Percentiles rank a stretch among this genome's conserved stretches.
phyloP scores from a whole-genome alignment of 2,113 vertebrate genomes.

The Anarrhichthys ocellatus region DNA sequence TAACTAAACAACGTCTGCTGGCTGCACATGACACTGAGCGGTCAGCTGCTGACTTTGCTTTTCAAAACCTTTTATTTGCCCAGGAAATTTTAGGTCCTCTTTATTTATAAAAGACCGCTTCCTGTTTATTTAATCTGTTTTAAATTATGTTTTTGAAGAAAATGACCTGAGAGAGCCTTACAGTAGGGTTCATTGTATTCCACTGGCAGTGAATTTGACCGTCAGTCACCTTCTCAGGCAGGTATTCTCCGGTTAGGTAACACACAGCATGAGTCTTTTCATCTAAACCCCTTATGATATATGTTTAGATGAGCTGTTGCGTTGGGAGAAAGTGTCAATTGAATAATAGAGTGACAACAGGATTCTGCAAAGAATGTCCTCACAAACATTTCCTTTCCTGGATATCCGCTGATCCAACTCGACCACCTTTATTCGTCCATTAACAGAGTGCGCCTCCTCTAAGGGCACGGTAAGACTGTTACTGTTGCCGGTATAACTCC shows the following conservation, averaged over 20 bases:
- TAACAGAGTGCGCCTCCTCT: background rate
- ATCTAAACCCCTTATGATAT: background rate
- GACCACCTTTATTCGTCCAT: background rate
- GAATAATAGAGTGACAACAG: background rate
- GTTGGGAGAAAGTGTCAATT: background rate
- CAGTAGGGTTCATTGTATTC: background rate
- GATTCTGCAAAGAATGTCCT: background rate
- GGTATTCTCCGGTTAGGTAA: background rate
- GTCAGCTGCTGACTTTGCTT: conserved; percentile 23
- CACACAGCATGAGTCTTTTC: background rate
- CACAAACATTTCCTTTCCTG: background rate
- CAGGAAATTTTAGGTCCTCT: conserved; percentile 11
- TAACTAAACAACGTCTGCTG: conserved; percentile 4
- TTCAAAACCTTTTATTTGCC: conserved; percentile 8
- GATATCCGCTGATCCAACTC: background rate
- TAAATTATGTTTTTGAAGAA: background rate
- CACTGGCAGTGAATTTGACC: background rate
- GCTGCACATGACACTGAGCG: background rate
- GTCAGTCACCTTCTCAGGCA: background rate
- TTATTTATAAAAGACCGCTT: conserved; percentile 1
- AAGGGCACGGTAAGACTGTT: conserved; percentile 11
- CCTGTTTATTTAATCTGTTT: background rate
- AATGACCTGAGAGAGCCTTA: background rate
- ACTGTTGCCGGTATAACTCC: conserved; percentile 7
- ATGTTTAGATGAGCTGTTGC: background rate